These are phyloP conservation scores for Zaprionus africanus DNA, from an alignment of 1,140 invertebrate genomes.

Conservation along the genomic window DNA sequence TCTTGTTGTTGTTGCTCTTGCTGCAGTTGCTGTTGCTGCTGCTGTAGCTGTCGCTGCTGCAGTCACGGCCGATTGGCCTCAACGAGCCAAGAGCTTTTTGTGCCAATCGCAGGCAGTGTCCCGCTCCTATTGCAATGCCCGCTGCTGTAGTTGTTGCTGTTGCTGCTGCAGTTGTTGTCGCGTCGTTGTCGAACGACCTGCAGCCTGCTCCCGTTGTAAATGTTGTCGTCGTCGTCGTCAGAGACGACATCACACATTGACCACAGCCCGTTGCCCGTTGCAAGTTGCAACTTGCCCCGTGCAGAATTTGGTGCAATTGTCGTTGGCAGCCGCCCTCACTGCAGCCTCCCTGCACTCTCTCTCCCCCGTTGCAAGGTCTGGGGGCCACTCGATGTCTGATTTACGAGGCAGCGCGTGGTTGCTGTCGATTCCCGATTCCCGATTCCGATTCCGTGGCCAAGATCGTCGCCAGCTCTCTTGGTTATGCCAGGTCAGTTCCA, in stretches of 20 bases:
- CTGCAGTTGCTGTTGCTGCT: constrained; percentile 8
- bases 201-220: constrained; percentile 74
- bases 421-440: constrained; percentile 3
- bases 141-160: constrained; percentile 16
- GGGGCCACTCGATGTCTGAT: constrained; percentile 51
- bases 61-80: constrained; percentile 76
- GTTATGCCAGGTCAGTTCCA: constrained; percentile 77
- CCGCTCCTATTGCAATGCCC: constrained; percentile 6
- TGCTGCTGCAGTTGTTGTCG: not conserved
- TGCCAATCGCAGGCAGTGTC: constrained; percentile 55
- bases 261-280: constrained; percentile 31
- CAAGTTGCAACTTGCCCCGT: constrained; percentile 2
- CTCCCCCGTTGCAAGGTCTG: not conserved
- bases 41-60: constrained; percentile 42
- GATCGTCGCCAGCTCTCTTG: constrained; percentile 53
- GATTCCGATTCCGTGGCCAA: constrained; percentile 62
- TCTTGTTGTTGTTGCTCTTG: constrained; percentile 15
- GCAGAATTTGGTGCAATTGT: constrained; percentile 65
- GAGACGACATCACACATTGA: constrained; percentile 76
- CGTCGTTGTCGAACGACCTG: constrained; percentile 58
- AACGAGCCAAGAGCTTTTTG: constrained; percentile 34
- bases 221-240: constrained; percentile 63
- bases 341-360: not conserved
- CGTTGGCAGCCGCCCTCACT: constrained; percentile 32
- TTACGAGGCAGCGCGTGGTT: constrained; percentile 54